phyloP scores from a whole-genome alignment of 2,797 vertebrate species.

The Margarornis squamiger region DNA sequence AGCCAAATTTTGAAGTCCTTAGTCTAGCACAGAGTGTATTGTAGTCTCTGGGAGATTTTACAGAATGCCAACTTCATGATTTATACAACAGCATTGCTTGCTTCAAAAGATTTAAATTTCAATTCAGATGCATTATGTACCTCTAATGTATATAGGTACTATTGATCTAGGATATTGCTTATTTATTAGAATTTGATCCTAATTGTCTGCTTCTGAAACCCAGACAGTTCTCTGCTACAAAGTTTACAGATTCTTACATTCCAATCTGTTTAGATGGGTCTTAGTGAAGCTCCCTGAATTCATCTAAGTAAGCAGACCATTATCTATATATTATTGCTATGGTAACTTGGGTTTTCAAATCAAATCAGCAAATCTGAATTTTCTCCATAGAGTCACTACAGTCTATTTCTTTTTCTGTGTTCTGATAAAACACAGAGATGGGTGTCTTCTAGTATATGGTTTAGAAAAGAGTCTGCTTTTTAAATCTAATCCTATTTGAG shows the following conservation, averaged over 20 bases:
- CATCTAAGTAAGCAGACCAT: background rate
- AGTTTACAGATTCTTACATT: background rate
- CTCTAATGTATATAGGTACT: background rate
- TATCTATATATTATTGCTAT: background rate
- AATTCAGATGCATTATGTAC: background rate
- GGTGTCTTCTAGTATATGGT: background rate
- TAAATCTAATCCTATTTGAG: background rate
- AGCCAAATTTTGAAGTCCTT: constrained; percentile 10
- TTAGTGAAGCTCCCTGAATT: background rate
- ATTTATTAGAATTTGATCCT: background rate
- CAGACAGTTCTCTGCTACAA: background rate
- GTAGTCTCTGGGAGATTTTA: background rate
- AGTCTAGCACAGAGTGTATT: background rate
- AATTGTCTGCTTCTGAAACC: background rate
- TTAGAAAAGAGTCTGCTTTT: background rate
- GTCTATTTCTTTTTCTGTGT: background rate
- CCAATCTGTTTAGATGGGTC: background rate
- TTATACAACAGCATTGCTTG: background rate
- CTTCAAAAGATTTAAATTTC: background rate
- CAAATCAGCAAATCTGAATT: background rate
- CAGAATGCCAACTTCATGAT: background rate
- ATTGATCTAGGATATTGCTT: background rate
- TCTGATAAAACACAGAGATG: background rate
- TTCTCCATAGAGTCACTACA: background rate
- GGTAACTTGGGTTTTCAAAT: background rate